A percentile compares a stretch with the other conserved stretches of the same genome.
Evolutionary conservation across 2,113 vertebrate genomes (phyloP).

Genomic region (Microcebus griseorufus): DNA sequence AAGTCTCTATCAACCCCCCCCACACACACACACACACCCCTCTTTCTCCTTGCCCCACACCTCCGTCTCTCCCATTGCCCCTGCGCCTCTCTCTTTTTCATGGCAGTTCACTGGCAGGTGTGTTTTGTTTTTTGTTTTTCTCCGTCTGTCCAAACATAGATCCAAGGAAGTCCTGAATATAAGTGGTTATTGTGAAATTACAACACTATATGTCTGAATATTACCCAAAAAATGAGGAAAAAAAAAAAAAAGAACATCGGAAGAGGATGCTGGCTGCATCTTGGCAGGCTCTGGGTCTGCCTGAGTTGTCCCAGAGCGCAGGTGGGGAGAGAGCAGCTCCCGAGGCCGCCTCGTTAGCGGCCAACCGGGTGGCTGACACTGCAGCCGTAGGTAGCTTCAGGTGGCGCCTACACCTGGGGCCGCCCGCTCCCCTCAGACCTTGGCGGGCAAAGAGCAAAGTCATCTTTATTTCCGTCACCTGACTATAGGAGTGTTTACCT

Average conservation of each 20-base stretch:
- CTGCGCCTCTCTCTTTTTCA: background rate
- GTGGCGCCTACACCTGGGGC: slow-evolving; percentile 82
- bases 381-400: slow-evolving; percentile 83
- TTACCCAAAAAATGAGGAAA: background rate
- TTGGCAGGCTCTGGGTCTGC: slow-evolving; percentile 71
- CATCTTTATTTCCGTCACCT: slow-evolving; percentile 77
- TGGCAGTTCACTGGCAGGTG: slow-evolving; percentile 79
- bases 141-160: slow-evolving; percentile 51
- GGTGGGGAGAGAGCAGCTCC: slow-evolving; percentile 67
- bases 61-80: background rate
- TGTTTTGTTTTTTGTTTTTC: background rate
- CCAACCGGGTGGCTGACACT: slow-evolving; percentile 76
- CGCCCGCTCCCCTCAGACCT: slow-evolving; percentile 76
- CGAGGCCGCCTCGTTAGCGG: slow-evolving; percentile 74
- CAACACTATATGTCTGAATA: slow-evolving; percentile 78
- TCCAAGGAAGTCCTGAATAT: slow-evolving; percentile 78
- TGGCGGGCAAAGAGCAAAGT: slow-evolving; percentile 82
- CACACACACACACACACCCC: background rate
- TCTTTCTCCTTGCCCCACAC: background rate
- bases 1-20: background rate
- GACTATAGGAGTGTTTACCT: background rate
- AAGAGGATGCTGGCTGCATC: slow-evolving; percentile 72
- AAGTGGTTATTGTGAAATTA: slow-evolving; percentile 73
- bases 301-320: slow-evolving; percentile 71
- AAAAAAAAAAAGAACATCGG: slow-evolving; percentile 32